Evolutionary conservation across 2,888 invertebrate genomes (phyloP), one percentile per base, ranked within the genome.

Genomic region (Tinea pellionella): DNA sequence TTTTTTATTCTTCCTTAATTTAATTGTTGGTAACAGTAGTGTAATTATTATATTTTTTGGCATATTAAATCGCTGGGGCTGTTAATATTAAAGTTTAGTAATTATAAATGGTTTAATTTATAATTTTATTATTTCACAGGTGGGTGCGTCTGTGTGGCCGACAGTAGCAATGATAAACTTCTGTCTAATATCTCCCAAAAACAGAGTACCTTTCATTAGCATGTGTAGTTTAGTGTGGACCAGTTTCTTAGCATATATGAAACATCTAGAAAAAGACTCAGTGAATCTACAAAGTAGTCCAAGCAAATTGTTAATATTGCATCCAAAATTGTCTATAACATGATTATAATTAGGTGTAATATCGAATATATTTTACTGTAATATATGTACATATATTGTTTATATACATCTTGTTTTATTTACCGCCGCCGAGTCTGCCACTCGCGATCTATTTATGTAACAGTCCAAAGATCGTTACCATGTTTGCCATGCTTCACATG

Each of bases 201-300:
- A 94, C 74, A 89, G 94, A 64, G 94, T 94, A 4, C 90, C 92
- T 24, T 93, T 94, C 68, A 93, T 93, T 19, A 93, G 93, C 69
- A 73, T 90, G 32, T 93, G 93, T 73, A 94, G 94, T 73, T 87
- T 94, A 59, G 74, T 93, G 64, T 94, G 94, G 94, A 93, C 94
- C 3, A 91, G 92, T 66, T 94, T 94, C 71, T 82, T 94, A 61
- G 93, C 94, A 0, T 94, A 93, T 67, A 94, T 94, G 93, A 94
- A 94, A 75, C 91, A 93, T 64, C 67, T 81, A 62, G 85, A 87
- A 60, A 79, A 79, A 67, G 79, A 82, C n/a, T 30, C 41, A 12
- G 41, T 15, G 12, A 18, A 12, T n/a, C 19, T 53, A 24, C 8
- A 53, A 8, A 53, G 1, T 13, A 53, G 18, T 24, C 53, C 19